These are phyloP conservation scores for Holacanthella duospinosa DNA, from an alignment of 2,888 invertebrate species.

Conservation along the genomic window DNA sequence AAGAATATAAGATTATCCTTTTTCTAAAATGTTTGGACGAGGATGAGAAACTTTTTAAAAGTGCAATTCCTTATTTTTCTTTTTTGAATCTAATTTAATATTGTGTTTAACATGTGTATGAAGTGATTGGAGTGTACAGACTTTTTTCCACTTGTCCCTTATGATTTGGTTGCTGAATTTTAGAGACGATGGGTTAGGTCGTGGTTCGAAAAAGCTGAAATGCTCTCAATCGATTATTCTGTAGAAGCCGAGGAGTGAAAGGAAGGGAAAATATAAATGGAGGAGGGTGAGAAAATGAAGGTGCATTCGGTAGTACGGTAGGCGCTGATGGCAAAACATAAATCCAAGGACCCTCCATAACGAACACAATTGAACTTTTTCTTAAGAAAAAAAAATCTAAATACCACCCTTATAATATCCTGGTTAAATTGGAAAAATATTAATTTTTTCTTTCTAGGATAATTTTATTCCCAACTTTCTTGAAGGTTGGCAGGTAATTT, in stretches of 20 bases:
- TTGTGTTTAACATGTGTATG: background rate
- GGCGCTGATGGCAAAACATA: background rate
- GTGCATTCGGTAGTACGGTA: background rate
- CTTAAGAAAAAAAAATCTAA: background rate
- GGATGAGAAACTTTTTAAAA: background rate
- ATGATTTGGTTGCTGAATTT: background rate
- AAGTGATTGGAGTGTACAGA: background rate
- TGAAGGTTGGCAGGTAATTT: no score
- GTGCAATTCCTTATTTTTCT: background rate
- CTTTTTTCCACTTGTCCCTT: background rate
- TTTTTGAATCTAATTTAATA: conserved; percentile 1
- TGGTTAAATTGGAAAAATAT: background rate
- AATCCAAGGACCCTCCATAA: background rate
- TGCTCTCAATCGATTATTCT: background rate
- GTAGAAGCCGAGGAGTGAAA: background rate
- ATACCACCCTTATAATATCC: no score
- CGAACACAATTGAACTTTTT: background rate
- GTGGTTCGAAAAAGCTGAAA: background rate
- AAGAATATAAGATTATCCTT: background rate
- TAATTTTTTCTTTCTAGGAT: background rate
- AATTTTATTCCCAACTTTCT: no score
- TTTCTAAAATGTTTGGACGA: background rate
- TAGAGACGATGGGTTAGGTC: background rate
- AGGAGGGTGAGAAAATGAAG: background rate
- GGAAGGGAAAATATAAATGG: no score